A percentile compares a stretch with the other conserved stretches of the same genome.
Conservation (phyloP, 1,140 invertebrate species). For the Listronotus bonariensis region DNA sequence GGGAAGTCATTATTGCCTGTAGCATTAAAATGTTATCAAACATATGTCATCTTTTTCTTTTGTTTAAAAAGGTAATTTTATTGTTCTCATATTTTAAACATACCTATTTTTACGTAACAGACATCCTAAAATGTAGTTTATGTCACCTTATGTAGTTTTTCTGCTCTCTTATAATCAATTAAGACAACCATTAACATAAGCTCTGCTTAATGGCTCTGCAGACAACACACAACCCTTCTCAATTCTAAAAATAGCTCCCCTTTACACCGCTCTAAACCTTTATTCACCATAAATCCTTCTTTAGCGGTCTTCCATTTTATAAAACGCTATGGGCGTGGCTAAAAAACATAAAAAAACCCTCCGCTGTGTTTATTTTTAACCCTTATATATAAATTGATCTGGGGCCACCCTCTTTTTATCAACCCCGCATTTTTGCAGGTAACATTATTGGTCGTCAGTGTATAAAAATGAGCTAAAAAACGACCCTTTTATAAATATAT, state of each 20-base stretch:
- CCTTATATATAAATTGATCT: slow-evolving; percentile 9
- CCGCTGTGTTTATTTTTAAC: slow-evolving; percentile 15
- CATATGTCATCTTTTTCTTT: too few species aligned
- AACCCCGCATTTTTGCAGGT: not conserved
- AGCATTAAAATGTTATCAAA: too few species aligned
- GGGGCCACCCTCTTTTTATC: slow-evolving; percentile 4
- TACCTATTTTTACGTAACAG: too few species aligned
- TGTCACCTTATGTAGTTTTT: too few species aligned
- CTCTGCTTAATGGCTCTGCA: not conserved
- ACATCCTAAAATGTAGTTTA: too few species aligned
- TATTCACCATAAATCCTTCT: slow-evolving; percentile 16
- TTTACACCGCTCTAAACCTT: not conserved
- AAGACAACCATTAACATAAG: slow-evolving; percentile 4
- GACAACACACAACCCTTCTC: slow-evolving; percentile 5
- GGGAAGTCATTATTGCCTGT: too few species aligned
- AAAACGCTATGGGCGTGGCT: slow-evolving; percentile 20
- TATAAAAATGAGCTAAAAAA: too few species aligned
- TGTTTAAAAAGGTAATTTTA: too few species aligned
- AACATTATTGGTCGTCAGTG: not conserved
- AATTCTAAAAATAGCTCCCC: slow-evolving; percentile 14
- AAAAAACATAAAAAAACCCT: slow-evolving; percentile 29
- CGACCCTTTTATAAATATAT: too few species aligned
- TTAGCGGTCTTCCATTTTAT: slow-evolving; percentile 28
- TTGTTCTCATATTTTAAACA: too few species aligned
- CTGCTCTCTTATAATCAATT: too few species aligned